phyloP scores from a whole-genome alignment of 1,140 invertebrate species.

The Bombus impatiens region DNA sequence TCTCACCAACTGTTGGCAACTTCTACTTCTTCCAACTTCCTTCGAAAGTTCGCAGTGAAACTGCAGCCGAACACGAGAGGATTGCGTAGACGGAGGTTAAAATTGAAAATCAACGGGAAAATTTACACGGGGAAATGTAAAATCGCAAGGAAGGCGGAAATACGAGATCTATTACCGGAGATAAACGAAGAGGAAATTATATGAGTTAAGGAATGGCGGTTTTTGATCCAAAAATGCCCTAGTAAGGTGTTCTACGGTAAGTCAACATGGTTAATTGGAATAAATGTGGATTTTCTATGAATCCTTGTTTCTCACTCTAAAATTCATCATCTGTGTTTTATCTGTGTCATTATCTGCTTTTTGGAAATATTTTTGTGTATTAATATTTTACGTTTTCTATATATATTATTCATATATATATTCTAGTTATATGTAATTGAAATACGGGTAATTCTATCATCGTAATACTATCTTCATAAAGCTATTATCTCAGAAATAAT shows the following conservation, averaged over 20 bases:
- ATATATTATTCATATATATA: background rate
- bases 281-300: background rate
- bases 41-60: conserved; percentile 62
- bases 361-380: background rate
- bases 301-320: background rate
- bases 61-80: conserved; percentile 29
- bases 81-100: background rate
- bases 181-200: conserved; percentile 33
- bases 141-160: conserved; percentile 39
- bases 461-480: background rate
- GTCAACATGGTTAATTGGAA: background rate
- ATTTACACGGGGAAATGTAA: conserved; percentile 56
- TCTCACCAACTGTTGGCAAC: conserved; percentile 60
- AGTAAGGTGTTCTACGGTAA: background rate
- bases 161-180: conserved; percentile 16
- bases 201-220: background rate
- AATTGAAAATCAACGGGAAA: conserved; percentile 68
- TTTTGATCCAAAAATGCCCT: background rate
- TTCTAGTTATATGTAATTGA: no score
- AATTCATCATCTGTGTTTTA: background rate
- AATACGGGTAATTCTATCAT: background rate
- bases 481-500: background rate
- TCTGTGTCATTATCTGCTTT: background rate
- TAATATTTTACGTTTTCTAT: background rate
- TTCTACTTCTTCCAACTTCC: conserved; percentile 66